Base-by-base conservation (phyloP, 2,888 invertebrate genomes). In the Lymantria dispar region DNA sequence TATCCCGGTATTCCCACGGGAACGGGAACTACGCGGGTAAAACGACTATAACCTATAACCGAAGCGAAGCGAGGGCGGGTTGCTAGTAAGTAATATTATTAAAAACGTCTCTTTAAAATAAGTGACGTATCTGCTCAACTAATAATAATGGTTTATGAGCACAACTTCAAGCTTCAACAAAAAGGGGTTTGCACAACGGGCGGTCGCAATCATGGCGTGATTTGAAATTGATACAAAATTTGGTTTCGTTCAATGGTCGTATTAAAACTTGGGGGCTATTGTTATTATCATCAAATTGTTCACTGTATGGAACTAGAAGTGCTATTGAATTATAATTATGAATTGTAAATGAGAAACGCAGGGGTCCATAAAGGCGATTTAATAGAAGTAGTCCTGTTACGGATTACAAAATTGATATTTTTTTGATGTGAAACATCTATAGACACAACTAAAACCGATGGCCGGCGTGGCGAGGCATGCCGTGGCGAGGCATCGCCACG, bases 221-320 rank as follows among this genome's bases (percentile, higher is more conserved):
- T 70, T 72, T 80, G 87, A 86, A 87, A 89, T 85, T 85, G 88
- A 88, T 88, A 87, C 87, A 79, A 78, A 82, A 82, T 81, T 83
- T 70, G 72, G 76, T 75, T 79, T 75, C 69, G 59, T 77, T 83
- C 79, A 76, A 82, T 75, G 69, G 70, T 57, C 66, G 72, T 71
- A 80, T 82, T 80, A 78, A 75, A 75, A 64, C 65, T 61, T 62
- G 56, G 49, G 58, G 56, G 43, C 64, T 60, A 63, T 74, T 75
- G 71, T 77, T 70, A 66, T 58, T 62, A 39, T 60, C 57, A 68
- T 64, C 62, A 70, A 65, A 70, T 63, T 59, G 63, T 62, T 65
- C 56, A 61, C 58, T 49, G 61, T 53, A 46, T 43, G 43, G 50
- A 53, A 45, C 43, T 42, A 47, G 51, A 50, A 58, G 50, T 51